Evolutionary conservation across 37 sponge, comb jelly and placozoan genomes (phyloP), one percentile per base, ranked within the genome.

Genomic region (Hexactinellida sp.): DNA sequence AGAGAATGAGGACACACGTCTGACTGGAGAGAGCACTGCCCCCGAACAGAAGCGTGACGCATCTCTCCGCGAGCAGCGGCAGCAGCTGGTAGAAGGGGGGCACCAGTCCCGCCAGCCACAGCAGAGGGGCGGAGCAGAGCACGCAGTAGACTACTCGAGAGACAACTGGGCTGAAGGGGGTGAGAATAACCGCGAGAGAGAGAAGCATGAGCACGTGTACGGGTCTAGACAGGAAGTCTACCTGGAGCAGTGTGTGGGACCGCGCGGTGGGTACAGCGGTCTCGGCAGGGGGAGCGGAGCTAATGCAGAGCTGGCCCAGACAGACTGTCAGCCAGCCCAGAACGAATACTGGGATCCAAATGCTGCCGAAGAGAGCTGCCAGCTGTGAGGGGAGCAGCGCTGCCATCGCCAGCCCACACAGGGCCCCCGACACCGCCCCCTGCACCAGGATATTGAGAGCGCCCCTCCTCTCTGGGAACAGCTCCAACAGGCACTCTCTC

Each of bases 71-170:
- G 24, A 83, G 28, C 5, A 38, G 28, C 7, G 84, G 36, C 5
- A 83, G 37, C 5, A 83, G 19, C 39, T 38, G 47, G 28, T 83
- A 21, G 47, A 83, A 83, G 16, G 84, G 84, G 28, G 84, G 47
- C 84, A 83, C 19, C 19, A 83, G 39, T 39, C 84, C 84, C 38
- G 19, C 5, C 84, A 39, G 28, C 84, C 84, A 83, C 5, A 83
- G 47, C 7, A 83, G 28, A 83, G 84, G 84, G 5, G 47, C 16
- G 7, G 5, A 5, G 51, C 30, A 83, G 84, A 38, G 51, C 38
- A 83, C 5, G 16, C 19, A 39, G 84, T 83, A 83, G 39, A 83
- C 7, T 38, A 83, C 19, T 9, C 3, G 3, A 63, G 76, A 63
- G 1, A 23, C 34, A 7, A 63, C 25, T 63, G 76, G 3, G 76